Conservation (phyloP, 2,888 invertebrate genomes). For the Cantharis nigra region DNA sequence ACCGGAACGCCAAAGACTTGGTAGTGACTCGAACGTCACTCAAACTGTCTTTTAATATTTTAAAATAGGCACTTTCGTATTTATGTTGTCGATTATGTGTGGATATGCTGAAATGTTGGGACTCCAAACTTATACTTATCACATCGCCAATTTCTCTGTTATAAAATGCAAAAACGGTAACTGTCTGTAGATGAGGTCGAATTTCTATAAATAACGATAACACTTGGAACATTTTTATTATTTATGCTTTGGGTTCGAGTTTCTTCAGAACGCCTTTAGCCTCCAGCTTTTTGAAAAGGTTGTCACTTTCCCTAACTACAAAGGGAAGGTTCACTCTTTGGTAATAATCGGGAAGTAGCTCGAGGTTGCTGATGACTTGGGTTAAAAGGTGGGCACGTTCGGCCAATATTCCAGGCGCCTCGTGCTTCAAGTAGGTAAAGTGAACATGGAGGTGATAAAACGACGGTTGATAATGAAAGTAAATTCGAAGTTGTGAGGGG, state of each 20-base stretch:
- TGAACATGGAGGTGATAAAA: constrained; percentile 97
- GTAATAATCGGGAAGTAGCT: constrained; percentile 82
- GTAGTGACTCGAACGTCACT: no score
- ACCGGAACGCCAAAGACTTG: no score
- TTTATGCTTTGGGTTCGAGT: constrained; percentile 30
- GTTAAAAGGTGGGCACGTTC: constrained; percentile 87
- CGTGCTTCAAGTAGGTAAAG: constrained; percentile 79
- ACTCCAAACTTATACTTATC: not conserved
- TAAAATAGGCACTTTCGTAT: no score
- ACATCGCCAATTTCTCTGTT: not conserved
- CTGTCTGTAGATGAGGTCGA: constrained; percentile 63
- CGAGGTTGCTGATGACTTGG: constrained; percentile 89
- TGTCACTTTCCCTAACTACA: constrained; percentile 75
- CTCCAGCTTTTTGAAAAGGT: constrained; percentile 69
- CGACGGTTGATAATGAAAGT: constrained; percentile 94
- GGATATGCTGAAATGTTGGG: not conserved
- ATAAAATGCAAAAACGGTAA: constrained; percentile 59
- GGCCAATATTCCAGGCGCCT: constrained; percentile 80
- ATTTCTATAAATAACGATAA: constrained; percentile 62
- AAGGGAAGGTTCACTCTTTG: constrained; percentile 80
- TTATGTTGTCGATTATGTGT: not conserved
- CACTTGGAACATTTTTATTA: not conserved
- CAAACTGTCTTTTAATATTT: no score
- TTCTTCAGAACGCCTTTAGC: constrained; percentile 60
- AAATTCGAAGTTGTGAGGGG: constrained; percentile 75